These are phyloP conservation scores for Prinia subflava DNA, from an alignment of 2,113 vertebrate genomes.

Conservation along the genomic window DNA sequence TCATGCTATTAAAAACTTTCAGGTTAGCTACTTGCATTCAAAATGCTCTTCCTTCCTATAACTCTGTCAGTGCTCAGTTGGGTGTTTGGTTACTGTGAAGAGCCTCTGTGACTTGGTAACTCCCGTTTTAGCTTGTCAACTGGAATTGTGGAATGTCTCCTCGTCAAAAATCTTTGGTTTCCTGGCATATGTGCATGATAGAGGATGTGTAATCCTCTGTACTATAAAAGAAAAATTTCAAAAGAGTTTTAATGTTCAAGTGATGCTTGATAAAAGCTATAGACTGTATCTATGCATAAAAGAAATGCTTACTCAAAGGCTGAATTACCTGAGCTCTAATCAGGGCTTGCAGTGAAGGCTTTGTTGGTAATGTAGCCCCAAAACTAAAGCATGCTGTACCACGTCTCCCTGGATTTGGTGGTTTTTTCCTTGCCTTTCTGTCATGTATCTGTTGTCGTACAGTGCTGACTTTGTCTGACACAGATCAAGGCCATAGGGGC, in stretches of 20 bases:
- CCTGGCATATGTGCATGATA: neutral
- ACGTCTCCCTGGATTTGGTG: neutral
- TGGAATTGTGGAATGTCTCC: neutral
- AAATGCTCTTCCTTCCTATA: neutral
- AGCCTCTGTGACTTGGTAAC: neutral
- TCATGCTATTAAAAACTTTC: neutral
- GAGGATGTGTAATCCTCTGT: rapidly evolving
- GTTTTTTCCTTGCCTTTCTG: neutral
- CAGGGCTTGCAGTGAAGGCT: neutral
- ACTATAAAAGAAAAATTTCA: neutral
- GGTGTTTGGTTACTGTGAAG: neutral
- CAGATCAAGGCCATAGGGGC: neutral
- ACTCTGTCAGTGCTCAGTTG: rapidly evolving
- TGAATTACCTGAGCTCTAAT: neutral
- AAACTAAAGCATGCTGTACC: neutral
- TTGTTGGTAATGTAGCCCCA: neutral
- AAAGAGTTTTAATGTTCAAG: neutral
- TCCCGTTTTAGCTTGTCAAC: neutral
- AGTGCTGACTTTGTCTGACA: neutral
- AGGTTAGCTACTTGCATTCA: neutral
- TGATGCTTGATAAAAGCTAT: neutral
- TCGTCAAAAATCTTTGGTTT: neutral
- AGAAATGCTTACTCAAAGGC: neutral
- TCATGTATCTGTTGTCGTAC: neutral
- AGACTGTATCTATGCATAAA: neutral